Evolutionary conservation across 2,113 vertebrate genomes (phyloP).

Genomic region (Romanogobio albipinnatus): DNA sequence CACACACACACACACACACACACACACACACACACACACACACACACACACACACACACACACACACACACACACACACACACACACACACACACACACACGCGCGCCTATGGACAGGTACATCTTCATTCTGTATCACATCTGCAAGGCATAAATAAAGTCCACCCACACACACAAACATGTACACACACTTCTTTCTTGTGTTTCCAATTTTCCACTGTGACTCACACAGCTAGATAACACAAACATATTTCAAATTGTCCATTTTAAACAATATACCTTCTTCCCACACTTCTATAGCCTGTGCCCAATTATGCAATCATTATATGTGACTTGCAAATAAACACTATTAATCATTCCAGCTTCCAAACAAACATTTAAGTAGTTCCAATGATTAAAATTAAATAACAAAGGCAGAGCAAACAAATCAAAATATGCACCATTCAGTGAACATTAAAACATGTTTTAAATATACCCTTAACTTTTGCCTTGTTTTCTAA

Average conservation of each 20-base stretch:
- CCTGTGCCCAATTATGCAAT: neutral
- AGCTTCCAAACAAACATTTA: neutral
- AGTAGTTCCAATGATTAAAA: neutral
- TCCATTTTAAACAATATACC: neutral
- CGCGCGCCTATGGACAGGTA: conserved; percentile 14
- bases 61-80: conserved; percentile 35
- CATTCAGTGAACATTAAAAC: neutral
- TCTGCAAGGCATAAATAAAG: conserved; percentile 25
- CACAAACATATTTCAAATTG: neutral
- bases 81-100: conserved; percentile 34
- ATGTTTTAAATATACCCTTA: neutral
- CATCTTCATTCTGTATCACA: neutral
- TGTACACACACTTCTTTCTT: conserved; percentile 5
- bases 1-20: conserved; percentile 18
- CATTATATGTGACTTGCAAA: conserved; percentile 13
- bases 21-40: conserved; percentile 29
- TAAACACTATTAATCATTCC: neutral
- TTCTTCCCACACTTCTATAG: conserved; percentile 3
- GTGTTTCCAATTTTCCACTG: conserved; percentile 15
- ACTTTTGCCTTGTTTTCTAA: neutral
- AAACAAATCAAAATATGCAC: neutral
- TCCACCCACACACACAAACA: conserved; percentile 4
- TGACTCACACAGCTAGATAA: conserved; percentile 4
- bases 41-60: conserved; percentile 3
- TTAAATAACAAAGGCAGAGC: neutral